These are phyloP conservation scores for Prionailurus bengalensis DNA, from an alignment of 2,113 vertebrate genomes.

Conservation along the genomic window DNA sequence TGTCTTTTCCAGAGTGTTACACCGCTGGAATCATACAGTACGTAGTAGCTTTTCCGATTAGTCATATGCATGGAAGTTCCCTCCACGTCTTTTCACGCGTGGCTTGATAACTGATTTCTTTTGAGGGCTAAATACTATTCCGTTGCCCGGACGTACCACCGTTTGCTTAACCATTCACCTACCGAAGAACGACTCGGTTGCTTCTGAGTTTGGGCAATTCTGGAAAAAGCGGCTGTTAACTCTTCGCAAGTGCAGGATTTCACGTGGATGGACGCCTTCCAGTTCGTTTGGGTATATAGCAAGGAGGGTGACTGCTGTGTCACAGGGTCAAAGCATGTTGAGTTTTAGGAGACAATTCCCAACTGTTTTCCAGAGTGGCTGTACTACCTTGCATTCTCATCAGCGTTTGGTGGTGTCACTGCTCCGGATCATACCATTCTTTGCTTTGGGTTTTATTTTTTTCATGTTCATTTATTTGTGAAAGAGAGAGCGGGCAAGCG, in stretches of 20 bases:
- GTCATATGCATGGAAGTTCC: not conserved
- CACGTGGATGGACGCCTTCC: not conserved
- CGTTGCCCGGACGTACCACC: not conserved
- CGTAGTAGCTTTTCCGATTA: not conserved
- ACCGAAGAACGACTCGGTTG: not conserved
- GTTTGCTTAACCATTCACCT: not conserved
- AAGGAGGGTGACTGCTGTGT: not conserved
- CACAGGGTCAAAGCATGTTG: not conserved
- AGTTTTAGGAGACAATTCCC: not conserved
- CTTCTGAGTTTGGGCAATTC: not conserved
- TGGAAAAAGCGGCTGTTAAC: not conserved
- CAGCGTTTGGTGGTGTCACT: not conserved
- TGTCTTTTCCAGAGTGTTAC: not conserved
- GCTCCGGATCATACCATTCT: not conserved
- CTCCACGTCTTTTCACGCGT: not conserved
- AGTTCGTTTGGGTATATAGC: not conserved
- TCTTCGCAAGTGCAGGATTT: not conserved
- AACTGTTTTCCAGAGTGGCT: not conserved
- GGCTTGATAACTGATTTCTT: not conserved
- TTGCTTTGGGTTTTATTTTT: too few species aligned
- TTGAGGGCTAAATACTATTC: not conserved
- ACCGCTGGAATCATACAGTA: not conserved
- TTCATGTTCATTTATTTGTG: too few species aligned
- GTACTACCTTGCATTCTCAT: not conserved
- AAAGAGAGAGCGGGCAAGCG: too few species aligned